Base-by-base conservation (phyloP, 2,888 invertebrate genomes). In the Augochlorella aurata region DNA sequence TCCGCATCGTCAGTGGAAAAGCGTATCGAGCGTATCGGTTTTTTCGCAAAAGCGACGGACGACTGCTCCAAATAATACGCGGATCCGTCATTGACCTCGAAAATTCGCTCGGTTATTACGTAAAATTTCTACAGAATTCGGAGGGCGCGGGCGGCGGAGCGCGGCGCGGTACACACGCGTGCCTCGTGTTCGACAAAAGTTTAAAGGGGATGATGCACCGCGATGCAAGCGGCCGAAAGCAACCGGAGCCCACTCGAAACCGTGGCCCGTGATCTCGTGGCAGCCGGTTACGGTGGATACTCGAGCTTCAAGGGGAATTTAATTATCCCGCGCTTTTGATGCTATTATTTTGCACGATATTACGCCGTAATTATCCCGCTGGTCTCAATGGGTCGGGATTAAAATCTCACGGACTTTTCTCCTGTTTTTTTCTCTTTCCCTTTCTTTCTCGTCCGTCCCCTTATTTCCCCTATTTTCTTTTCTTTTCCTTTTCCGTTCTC, bases 241-340 rank as follows among this genome's bases (percentile, higher is more conserved):
- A 38, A 50, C 38, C 38, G 70, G 84, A 87, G 61, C 72, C 67
- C 69, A 63, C 69, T 80, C 82, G 69, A 78, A 85, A 54, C 68
- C 65, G 72, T 72, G 38, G 38, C 38, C 76, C 66, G 81, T 58
- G 77, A 67, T 74, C 24, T 49, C 72, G 74, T 45, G 72, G 74
- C 68, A 72, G 77, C 66, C 70, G 82, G 66, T 74, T 77, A 67
- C 74, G 69, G 68, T 38, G 38, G 38, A 4, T 77, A 50, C 78
- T 73, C 73, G 72, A 79, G 68, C 78, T 79, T 85, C 74, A 68
- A 87, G 87, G 83, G 82, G 83, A 88, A 90, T 90, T 90, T 90
- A 88, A 91, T 90, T 90, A 88, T 90, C 89, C 82, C 83, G 74
- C 63, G 85, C 88, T 89, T 90, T 86, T 87, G 86, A 88, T 83